Percentiles rank a stretch among this genome's conserved stretches.
Conservation (phyloP, 1,140 invertebrate genomes). For the Magallana ariakensis region DNA sequence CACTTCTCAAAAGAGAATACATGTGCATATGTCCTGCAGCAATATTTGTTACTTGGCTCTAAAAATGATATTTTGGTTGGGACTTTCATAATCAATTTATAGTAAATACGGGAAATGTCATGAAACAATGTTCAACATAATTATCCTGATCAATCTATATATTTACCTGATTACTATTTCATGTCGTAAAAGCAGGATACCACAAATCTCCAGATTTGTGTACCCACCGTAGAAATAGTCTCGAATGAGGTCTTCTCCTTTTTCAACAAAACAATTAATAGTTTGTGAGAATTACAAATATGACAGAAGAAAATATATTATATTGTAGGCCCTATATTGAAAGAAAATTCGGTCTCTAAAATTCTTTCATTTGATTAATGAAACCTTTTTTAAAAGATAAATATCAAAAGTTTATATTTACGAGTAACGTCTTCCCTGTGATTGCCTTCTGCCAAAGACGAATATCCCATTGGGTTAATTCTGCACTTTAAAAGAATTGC, state of each 20-base stretch:
- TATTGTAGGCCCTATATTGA: neutral
- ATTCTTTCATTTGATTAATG: neutral
- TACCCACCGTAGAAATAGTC: neutral
- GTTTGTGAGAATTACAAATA: neutral
- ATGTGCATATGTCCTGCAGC: neutral
- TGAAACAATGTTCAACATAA: neutral
- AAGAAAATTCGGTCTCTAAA: neutral
- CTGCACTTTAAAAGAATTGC: neutral
- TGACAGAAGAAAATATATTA: neutral
- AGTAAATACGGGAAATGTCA: neutral
- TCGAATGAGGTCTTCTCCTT: neutral
- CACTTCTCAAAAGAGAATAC: neutral
- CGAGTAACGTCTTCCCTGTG: slow-evolving; percentile 3
- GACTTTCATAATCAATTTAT: slow-evolving; percentile 1
- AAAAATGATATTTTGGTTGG: slow-evolving; percentile 4
- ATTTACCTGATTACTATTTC: neutral
- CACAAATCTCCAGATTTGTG: neutral
- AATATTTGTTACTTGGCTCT: neutral
- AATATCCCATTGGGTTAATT: neutral
- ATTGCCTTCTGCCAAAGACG: neutral
- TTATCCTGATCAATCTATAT: neutral
- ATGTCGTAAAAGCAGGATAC: slow-evolving; percentile 5
- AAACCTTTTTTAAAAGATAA: neutral
- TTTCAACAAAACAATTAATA: neutral
- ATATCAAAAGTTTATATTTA: slow-evolving; percentile 8